phyloP scores from a whole-genome alignment of 2,113 vertebrate genomes.

The Gymnogyps californianus region DNA sequence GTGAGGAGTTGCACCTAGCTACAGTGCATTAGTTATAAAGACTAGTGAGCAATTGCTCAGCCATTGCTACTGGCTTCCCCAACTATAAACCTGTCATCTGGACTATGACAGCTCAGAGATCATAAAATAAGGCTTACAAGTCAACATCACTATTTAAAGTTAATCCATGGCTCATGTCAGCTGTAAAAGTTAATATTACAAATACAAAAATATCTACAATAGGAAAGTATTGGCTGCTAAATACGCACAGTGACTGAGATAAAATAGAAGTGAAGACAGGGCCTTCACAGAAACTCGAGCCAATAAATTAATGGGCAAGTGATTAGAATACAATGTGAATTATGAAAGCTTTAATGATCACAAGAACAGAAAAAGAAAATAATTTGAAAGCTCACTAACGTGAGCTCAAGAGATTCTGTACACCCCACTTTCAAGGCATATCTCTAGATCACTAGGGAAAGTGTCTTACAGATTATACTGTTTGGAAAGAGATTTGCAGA shows the following conservation, averaged over 20 bases:
- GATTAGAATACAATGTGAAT: neutral
- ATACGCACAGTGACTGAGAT: neutral
- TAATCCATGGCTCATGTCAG: neutral
- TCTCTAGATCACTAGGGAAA: neutral
- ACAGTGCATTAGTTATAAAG: neutral
- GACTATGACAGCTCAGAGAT: neutral
- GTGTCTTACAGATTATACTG: neutral
- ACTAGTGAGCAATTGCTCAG: neutral
- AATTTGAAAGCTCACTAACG: neutral
- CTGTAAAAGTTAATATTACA: neutral
- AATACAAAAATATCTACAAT: neutral
- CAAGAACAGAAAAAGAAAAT: neutral
- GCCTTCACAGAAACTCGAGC: neutral
- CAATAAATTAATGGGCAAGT: neutral
- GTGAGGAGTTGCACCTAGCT: conserved; percentile 28
- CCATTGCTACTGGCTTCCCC: conserved; percentile 1
- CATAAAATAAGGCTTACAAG: neutral
- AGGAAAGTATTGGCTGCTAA: neutral
- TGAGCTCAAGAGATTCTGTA: neutral
- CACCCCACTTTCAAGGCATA: neutral
- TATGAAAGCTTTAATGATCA: neutral
- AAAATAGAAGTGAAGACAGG: neutral
- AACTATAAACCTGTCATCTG: conserved; percentile 8
- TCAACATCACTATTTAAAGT: neutral
- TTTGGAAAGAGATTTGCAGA: neutral